Percentiles rank a stretch among this genome's conserved stretches.
Conservation (phyloP, 2,113 vertebrate genomes). For the Rallus limicola region DNA sequence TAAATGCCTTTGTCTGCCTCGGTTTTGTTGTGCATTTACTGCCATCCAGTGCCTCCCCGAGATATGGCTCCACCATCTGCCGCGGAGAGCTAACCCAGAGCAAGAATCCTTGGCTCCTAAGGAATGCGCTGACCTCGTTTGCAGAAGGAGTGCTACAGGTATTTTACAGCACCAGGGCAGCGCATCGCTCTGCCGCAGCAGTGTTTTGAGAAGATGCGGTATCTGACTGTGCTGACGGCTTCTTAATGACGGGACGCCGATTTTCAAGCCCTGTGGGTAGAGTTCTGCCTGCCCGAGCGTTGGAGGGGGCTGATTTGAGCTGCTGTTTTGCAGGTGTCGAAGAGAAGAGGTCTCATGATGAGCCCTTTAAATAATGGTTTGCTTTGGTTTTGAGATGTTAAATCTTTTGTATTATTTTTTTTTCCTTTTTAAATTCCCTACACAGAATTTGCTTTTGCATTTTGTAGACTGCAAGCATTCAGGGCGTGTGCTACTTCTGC, state of each 20-base stretch:
- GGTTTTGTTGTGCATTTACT: constrained; percentile 42
- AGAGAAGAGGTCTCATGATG: neutral
- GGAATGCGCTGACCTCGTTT: neutral
- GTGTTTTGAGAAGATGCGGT: neutral
- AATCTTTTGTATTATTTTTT: rapidly evolving
- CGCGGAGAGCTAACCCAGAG: neutral
- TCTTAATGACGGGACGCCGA: rapidly evolving
- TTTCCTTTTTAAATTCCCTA: neutral
- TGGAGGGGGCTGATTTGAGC: neutral
- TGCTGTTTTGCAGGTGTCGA: neutral
- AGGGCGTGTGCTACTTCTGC: neutral
- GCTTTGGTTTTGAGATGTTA: neutral
- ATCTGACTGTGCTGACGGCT: neutral
- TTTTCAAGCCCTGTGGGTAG: neutral
- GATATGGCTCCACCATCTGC: neutral
- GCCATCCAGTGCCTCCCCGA: constrained; percentile 61
- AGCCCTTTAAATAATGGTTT: neutral
- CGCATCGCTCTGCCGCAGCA: rapidly evolving
- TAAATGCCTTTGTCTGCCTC: constrained; percentile 48
- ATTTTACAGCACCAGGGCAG: neutral
- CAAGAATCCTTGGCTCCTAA: neutral
- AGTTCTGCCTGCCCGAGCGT: rapidly evolving
- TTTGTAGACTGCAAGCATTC: neutral
- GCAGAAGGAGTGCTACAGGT: neutral
- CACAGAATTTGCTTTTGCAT: neutral